Percentiles rank a stretch among this genome's conserved stretches.
Evolutionary conservation across 2,113 vertebrate species (phyloP).

Genomic region (Himantopus leucocephalus): DNA sequence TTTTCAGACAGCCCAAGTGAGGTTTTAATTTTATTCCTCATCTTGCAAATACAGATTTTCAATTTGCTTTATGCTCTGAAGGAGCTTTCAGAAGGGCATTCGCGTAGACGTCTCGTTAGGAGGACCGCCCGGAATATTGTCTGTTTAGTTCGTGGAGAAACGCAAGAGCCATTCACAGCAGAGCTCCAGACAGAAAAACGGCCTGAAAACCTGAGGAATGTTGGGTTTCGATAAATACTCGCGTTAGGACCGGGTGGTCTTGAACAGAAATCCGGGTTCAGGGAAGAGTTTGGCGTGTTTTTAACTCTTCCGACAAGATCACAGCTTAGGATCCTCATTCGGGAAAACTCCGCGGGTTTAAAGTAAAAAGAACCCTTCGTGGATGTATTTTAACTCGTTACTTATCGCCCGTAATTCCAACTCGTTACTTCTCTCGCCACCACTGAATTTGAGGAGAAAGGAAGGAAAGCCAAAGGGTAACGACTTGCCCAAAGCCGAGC

Average conservation of each 20-base stretch:
- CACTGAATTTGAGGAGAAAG: neutral
- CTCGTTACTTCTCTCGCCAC: neutral
- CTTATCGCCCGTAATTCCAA: neutral
- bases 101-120: neutral
- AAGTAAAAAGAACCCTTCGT: neutral
- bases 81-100: neutral
- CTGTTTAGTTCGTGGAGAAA: neutral
- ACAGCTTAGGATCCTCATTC: neutral
- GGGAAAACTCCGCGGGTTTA: neutral
- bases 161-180: neutral
- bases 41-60: neutral
- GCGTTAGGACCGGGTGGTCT: neutral
- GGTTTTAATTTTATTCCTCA: neutral
- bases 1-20: neutral
- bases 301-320: neutral
- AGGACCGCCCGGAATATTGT: neutral
- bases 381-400: neutral
- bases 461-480: neutral
- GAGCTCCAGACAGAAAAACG: neutral
- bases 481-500: accelerated
- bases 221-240: neutral
- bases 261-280: neutral
- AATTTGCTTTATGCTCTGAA: neutral
- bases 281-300: neutral
- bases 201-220: neutral